Base-by-base conservation (phyloP, 2,113 vertebrate species). In the Corynorhinus townsendii region DNA sequence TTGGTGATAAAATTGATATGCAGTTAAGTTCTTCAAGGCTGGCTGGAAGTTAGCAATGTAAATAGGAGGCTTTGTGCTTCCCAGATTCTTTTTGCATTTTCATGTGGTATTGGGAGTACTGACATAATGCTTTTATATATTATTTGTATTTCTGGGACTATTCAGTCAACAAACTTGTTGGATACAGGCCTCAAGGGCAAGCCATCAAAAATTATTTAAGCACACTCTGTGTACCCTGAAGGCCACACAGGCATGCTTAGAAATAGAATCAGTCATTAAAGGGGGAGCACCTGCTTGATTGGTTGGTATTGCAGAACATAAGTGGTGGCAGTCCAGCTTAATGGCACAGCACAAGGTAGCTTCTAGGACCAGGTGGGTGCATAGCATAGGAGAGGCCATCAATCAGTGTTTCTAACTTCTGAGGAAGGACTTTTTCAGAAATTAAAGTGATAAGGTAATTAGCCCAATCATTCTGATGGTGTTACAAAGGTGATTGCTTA, bases 401-500 rank as follows among this genome's bases (percentile, higher is more conserved):
- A 38, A 24, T 20, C 43, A 86, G 73, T 7, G 30, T 90, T 79
- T 82, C 35, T 95, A 77, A 17, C 82, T 64, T 76, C 54, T 30
- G 24, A 69, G 40, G 7, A 81, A 9, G 85, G 15, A 86, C 19
- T 82, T 33, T 76, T 52, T 92, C 45, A 82, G 59, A 90, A 92
- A 82, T 81, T 81, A 87, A 90, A 92, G 38, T 97, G 77, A 91
- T 64, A 76, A 75, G 38, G 30, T 59, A 47, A 82, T 85, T 59
- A 93, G 28, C 28, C 15, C 68, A 83, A 1, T 77, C 20, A 49
- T 12, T 77, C 35, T 86, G 10, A 87, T 45, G 30, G 11, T 52
- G 1, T 75, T 81, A n/a, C 24, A 92, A 40, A 71, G 28, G 28
- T 72, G 19, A 89, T 26, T 66, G 66, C 66, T 83, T 79, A 47